A percentile compares a stretch with the other conserved stretches of the same genome.
These are phyloP conservation scores for Oreohelix idahoensis DNA, from an alignment of 1,140 invertebrate species.

Conservation along the genomic window DNA sequence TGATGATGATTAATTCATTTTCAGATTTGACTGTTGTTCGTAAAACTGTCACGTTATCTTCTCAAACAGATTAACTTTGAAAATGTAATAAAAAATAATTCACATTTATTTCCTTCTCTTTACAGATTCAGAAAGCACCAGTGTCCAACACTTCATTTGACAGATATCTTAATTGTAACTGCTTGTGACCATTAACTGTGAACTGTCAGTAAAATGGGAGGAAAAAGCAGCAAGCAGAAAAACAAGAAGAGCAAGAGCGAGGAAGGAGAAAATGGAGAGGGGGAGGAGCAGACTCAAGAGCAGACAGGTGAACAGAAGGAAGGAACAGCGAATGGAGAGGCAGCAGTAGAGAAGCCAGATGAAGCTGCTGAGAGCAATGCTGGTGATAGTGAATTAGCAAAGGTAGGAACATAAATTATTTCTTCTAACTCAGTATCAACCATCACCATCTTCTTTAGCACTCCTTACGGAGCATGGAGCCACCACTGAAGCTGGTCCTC, in stretches of 20 bases:
- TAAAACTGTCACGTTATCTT: too few species aligned
- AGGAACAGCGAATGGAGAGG: neutral
- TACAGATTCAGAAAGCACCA: too few species aligned
- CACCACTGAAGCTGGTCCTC: too few species aligned
- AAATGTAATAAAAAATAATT: too few species aligned
- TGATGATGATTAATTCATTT: too few species aligned
- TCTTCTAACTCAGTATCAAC: too few species aligned
- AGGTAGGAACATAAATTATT: neutral
- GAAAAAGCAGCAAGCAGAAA: constrained; percentile 50
- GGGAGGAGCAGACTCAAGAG: constrained; percentile 2
- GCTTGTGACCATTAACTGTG: neutral
- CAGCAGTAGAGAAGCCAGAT: constrained; percentile 8
- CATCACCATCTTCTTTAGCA: too few species aligned
- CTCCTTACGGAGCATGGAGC: too few species aligned
- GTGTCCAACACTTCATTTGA: too few species aligned
- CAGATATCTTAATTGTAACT: neutral
- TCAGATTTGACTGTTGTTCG: too few species aligned
- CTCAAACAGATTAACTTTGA: too few species aligned
- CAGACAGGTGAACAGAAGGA: constrained; percentile 14
- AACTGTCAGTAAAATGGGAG: constrained; percentile 38
- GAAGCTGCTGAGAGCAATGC: neutral
- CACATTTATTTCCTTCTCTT: too few species aligned
- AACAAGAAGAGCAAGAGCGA: constrained; percentile 44
- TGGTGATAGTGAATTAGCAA: neutral
- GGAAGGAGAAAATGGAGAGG: constrained; percentile 37